Evolutionary conservation across 2,797 vertebrate species (phyloP).

Genomic region (Sebastes aleutianus): DNA sequence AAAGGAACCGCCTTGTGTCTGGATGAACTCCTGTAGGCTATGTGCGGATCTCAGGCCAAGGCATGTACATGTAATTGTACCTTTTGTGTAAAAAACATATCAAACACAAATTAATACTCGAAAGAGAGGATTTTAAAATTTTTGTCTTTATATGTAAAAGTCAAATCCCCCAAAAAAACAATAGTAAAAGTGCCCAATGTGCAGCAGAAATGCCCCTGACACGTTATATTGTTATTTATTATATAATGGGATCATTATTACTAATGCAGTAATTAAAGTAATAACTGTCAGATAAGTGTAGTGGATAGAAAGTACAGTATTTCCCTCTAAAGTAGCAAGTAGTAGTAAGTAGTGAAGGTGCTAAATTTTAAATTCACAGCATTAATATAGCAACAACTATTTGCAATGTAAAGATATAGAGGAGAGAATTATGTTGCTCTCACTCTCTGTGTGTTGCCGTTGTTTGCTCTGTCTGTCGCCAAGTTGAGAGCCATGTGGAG

Average conservation of each 20-base stretch:
- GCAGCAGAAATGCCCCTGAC: neutral
- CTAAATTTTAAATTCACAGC: too few relatives aligned
- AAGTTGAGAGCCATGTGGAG: too few relatives aligned
- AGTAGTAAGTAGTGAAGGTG: too few relatives aligned
- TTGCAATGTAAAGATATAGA: too few relatives aligned
- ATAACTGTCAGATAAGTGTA: neutral
- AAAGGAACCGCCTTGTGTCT: constrained; percentile 58
- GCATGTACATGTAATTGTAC: too few relatives aligned
- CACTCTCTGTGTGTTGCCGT: too few relatives aligned
- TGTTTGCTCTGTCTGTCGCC: too few relatives aligned
- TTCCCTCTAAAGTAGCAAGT: neutral
- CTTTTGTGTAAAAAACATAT: neutral
- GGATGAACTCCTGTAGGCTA: constrained; percentile 25
- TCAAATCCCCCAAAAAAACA: neutral
- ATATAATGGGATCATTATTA: neutral
- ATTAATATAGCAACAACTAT: too few relatives aligned
- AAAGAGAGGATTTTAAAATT: neutral
- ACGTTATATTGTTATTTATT: neutral
- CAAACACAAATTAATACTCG: neutral
- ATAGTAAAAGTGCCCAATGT: neutral
- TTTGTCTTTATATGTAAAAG: neutral
- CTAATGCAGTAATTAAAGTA: neutral
- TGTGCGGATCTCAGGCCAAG: neutral
- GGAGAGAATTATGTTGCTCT: too few relatives aligned
- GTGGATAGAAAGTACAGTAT: neutral